Base-by-base conservation (phyloP, 2,888 invertebrate species). In the Perizoma flavofasciatum region DNA sequence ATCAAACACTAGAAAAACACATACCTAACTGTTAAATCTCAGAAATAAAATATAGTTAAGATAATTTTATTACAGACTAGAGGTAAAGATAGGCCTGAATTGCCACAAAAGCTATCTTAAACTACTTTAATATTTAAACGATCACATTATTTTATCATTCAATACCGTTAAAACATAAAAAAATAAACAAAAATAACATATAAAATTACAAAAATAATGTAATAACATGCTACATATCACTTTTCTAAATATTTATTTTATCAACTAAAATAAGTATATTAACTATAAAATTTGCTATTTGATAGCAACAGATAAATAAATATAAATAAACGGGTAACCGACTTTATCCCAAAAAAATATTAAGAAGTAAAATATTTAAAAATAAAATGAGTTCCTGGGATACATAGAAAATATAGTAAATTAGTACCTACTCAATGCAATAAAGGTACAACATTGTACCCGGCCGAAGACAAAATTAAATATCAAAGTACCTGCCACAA, bases 111-210 rank as follows among this genome's bases (percentile, higher is more conserved):
- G 48, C 47, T 35, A 55, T 22, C 55, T 43, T 50, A 50, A 41
- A 34, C 40, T 32, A 50, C 41, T 10, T 1, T 33, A 44, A 34
- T 46, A 33, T 33, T 33, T 33, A n/a, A 35, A 41, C 10, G 47
- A 58, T 54, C 59, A 59, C 53, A 49, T 45, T 49, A 53, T 45
- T 34, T 33, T 44, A 9, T 46, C 33, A n/a, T 33, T 33, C 4
- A 50, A 33, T 37, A 41, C 32, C 48, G 34, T 53, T 45, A 40
- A 47, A 5, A 4, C 32, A 10, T 22, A 53, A 49, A 50, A 41
- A 55, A 47, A 43, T 11, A 53, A 53, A 50, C 40, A 45, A 49
- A 47, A 53, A 58, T 43, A 43, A 44, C 32, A 50, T 47, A 5
- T n/a, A 47, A n/a, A 46, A 5, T 2, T 46, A 46, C 46, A 32